These are phyloP conservation scores for Catharus bicknelli DNA, from an alignment of 2,113 vertebrate species.

Conservation along the genomic window DNA sequence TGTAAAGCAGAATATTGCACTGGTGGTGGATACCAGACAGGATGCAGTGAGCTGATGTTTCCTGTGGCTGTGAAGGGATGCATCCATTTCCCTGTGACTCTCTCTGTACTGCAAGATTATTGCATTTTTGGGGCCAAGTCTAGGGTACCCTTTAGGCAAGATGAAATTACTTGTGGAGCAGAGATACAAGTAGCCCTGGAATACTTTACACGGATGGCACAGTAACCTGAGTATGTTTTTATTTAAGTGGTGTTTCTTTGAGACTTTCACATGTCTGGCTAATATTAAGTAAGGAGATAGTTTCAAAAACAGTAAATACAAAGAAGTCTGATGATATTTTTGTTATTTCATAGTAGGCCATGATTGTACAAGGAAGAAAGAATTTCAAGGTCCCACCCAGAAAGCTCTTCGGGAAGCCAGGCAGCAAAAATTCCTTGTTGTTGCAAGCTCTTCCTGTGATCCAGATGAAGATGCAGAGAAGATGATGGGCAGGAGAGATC, in stretches of 20 bases:
- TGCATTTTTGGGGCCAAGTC: not conserved
- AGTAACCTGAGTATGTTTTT: not conserved
- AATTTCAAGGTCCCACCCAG: conserved; percentile 51
- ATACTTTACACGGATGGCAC: not conserved
- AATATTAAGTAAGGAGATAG: not conserved
- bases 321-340: not conserved
- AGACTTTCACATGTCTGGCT: not conserved
- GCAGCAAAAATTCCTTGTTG: conserved; percentile 25
- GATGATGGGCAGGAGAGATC: not conserved
- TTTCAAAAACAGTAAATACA: not conserved
- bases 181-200: not conserved
- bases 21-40: not conserved
- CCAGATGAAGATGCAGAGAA: conserved; percentile 24
- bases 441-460: not conserved
- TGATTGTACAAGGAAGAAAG: conserved; percentile 3
- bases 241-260: not conserved
- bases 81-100: not conserved
- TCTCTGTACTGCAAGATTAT: not conserved
- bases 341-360: conserved; percentile 30
- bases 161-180: not conserved
- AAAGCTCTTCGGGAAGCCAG: conserved; percentile 60
- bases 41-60: not conserved
- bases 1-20: not conserved
- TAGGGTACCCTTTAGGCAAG: not conserved
- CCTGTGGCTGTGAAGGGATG: not conserved